A percentile compares a stretch with the other conserved stretches of the same genome.
Evolutionary conservation across 2,113 vertebrate species (phyloP).

Genomic region (Regulus satrapa): DNA sequence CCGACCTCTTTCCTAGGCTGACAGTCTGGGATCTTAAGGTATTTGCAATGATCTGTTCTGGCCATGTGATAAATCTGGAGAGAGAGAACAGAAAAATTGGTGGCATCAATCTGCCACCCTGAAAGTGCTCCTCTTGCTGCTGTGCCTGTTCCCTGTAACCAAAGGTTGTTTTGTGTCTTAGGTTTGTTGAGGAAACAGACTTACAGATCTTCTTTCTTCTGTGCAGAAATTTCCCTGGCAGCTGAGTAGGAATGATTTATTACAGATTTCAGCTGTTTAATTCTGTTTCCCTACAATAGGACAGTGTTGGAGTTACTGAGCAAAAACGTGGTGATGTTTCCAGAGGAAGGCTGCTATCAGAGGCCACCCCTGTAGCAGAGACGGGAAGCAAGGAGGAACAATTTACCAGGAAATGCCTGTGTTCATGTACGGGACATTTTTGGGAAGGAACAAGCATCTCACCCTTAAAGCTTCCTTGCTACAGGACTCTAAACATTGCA

Average conservation of each 20-base stretch:
- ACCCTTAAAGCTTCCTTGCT: not conserved
- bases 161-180: not conserved
- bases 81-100: not conserved
- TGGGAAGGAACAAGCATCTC: not conserved
- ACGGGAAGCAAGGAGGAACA: not conserved
- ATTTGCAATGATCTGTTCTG: not conserved
- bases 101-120: not conserved
- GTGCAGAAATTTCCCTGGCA: not conserved
- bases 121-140: not conserved
- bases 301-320: not conserved
- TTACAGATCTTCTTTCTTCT: not conserved
- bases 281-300: not conserved
- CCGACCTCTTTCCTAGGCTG: not conserved
- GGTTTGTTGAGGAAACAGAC: not conserved
- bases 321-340: not conserved
- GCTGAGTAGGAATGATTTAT: not conserved
- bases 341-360: not conserved
- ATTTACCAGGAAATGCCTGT: constrained; percentile 28
- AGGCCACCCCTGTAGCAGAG: not conserved
- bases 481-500: not conserved
- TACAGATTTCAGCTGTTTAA: not conserved
- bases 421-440: not conserved
- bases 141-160: not conserved
- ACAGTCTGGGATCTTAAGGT: not conserved
- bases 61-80: not conserved